These are phyloP conservation scores for Andrena fulva DNA, from an alignment of 2,888 invertebrate species.

Conservation along the genomic window DNA sequence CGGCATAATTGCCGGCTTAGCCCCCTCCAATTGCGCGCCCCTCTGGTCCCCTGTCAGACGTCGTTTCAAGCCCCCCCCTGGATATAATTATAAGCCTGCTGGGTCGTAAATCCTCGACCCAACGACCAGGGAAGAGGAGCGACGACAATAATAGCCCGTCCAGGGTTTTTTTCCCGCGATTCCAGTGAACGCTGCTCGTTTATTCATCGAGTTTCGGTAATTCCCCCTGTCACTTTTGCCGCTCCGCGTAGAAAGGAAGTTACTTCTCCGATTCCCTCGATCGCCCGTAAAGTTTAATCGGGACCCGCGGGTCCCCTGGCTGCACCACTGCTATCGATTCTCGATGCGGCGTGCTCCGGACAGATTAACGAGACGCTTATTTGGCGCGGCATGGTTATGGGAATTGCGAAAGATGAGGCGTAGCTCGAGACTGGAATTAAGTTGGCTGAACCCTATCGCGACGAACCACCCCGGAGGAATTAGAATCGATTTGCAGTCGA, in stretches of 20 bases:
- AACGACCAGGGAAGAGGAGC: slow-evolving; percentile 14
- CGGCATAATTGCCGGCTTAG: slow-evolving; percentile 23
- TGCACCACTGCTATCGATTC: slow-evolving; percentile 7
- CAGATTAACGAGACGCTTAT: slow-evolving; percentile 26
- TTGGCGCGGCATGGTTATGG: not conserved
- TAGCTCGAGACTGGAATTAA: slow-evolving; percentile 2
- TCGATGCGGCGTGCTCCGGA: slow-evolving; percentile 10
- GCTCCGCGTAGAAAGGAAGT: not conserved
- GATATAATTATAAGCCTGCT: slow-evolving; percentile 29
- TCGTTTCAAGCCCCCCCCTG: not conserved
- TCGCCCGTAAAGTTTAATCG: not conserved
- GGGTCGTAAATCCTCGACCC: slow-evolving; percentile 34
- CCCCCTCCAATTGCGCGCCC: slow-evolving; percentile 24
- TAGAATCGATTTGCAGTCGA: not conserved
- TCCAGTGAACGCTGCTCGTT: not conserved
- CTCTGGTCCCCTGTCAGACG: slow-evolving; percentile 11
- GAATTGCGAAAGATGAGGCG: slow-evolving; percentile 4
- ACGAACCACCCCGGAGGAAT: not conserved
- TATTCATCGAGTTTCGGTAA: slow-evolving; percentile 23
- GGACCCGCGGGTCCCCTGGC: not conserved
- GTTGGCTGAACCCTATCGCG: not conserved
- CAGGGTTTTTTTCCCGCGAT: slow-evolving; percentile 8
- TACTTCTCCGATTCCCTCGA: slow-evolving; percentile 1
- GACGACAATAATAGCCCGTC: not conserved
- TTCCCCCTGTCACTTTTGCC: slow-evolving; percentile 4